Conservation (phyloP, 1,140 invertebrate genomes). For the Drosophila nikananu region DNA sequence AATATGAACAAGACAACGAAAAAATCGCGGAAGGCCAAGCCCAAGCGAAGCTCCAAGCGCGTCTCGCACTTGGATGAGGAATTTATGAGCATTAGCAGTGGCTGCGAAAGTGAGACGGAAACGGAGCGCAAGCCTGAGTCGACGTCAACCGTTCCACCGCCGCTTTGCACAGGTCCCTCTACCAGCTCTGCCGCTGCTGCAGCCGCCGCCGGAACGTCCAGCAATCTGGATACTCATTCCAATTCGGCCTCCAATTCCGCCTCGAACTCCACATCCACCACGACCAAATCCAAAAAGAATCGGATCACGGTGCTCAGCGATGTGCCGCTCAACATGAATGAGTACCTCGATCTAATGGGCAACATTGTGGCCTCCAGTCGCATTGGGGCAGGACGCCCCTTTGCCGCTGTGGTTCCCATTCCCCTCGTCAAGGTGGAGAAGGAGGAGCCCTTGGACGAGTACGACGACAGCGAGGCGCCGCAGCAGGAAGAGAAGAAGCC, state of each 20-base stretch:
- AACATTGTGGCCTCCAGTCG: slow-evolving; percentile 83
- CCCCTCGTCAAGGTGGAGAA: slow-evolving; percentile 81
- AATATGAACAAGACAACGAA: slow-evolving; percentile 57
- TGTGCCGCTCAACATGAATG: slow-evolving; percentile 82
- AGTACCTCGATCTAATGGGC: slow-evolving; percentile 80
- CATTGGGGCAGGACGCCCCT: slow-evolving; percentile 59
- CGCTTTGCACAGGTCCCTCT: slow-evolving; percentile 57
- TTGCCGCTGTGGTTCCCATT: slow-evolving; percentile 70
- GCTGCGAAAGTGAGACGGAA: slow-evolving; percentile 56
- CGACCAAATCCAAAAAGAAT: slow-evolving; percentile 75
- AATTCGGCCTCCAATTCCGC: slow-evolving; percentile 43
- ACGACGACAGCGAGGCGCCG: slow-evolving; percentile 42
- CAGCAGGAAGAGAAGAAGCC: slow-evolving; percentile 53
- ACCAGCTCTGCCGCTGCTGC: slow-evolving; percentile 53
- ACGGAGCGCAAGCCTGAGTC: slow-evolving; percentile 20
- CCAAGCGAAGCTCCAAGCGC: slow-evolving; percentile 50
- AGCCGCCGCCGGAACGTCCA: slow-evolving; percentile 1
- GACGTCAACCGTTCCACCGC: slow-evolving; percentile 5
- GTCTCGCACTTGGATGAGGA: slow-evolving; percentile 63
- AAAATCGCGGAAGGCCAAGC: slow-evolving; percentile 65
- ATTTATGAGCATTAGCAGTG: slow-evolving; percentile 72
- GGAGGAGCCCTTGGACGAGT: slow-evolving; percentile 77
- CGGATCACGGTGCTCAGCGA: slow-evolving; percentile 79
- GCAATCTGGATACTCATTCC: slow-evolving; percentile 39
- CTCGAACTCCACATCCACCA: slow-evolving; percentile 26